Evolutionary conservation across 2,888 invertebrate genomes (phyloP).

Genomic region (Lepidocyrtoides sp.): DNA sequence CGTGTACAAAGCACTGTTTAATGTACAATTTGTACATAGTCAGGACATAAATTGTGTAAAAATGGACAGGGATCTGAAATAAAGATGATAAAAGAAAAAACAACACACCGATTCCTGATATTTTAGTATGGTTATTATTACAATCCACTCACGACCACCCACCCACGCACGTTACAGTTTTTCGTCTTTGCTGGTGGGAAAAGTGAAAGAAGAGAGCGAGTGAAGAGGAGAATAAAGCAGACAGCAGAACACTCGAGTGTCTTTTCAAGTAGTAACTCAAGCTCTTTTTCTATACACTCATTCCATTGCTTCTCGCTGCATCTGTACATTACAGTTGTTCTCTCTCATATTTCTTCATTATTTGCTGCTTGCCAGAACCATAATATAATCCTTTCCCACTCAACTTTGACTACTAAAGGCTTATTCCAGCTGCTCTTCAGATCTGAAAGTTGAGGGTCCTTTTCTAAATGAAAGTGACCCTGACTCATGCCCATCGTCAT

Average conservation of each 20-base stretch:
- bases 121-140: not conserved
- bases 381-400: too few relatives aligned
- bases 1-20: not conserved
- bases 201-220: not conserved
- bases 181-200: too few relatives aligned
- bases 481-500: constrained; percentile 24
- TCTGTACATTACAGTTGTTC: too few relatives aligned
- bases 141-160: not conserved
- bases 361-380: too few relatives aligned
- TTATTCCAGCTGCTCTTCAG: not conserved
- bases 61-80: not conserved
- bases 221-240: not conserved
- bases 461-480: constrained; percentile 17
- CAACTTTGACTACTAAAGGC: too few relatives aligned
- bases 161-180: not conserved
- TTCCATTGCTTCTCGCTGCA: not conserved
- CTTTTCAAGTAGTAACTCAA: constrained; percentile 12
- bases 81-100: not conserved
- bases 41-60: not conserved
- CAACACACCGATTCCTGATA: not conserved
- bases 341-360: too few relatives aligned
- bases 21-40: too few relatives aligned
- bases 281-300: not conserved
- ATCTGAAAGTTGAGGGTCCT: constrained; percentile 11
- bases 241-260: not conserved